phyloP scores from a whole-genome alignment of 2,113 vertebrate genomes.

The Chloebia gouldiae region DNA sequence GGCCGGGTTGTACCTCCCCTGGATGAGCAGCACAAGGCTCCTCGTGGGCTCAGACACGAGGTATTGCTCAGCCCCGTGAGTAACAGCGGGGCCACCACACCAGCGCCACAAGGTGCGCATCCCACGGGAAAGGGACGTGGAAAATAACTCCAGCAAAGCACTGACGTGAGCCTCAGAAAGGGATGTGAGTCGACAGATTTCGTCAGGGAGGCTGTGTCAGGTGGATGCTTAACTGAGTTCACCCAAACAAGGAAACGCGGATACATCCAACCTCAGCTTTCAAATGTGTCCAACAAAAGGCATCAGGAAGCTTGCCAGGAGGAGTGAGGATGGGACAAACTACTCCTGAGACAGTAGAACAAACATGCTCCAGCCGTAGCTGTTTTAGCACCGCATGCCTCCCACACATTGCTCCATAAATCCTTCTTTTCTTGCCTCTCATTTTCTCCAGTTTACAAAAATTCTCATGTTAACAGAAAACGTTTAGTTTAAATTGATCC shows the following conservation, averaged over 20 bases:
- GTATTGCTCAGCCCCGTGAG: neutral
- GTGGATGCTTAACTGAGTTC: neutral
- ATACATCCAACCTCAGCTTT: neutral
- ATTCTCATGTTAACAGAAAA: constrained; percentile 52
- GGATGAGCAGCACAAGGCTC: neutral
- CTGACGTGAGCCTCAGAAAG: neutral
- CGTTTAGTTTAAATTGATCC: constrained; percentile 47
- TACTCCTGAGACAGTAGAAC: constrained; percentile 46
- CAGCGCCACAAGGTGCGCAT: neutral
- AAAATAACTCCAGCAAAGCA: neutral
- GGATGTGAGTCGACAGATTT: neutral
- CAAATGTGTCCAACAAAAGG: constrained; percentile 1
- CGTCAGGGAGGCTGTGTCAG: neutral
- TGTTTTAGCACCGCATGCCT: constrained; percentile 21
- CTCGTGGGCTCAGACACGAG: neutral
- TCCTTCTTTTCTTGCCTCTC: constrained; percentile 27
- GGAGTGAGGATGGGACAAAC: constrained; percentile 32
- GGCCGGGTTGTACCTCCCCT: neutral
- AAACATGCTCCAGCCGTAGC: constrained; percentile 34
- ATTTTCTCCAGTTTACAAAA: constrained; percentile 55
- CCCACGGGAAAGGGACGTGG: neutral
- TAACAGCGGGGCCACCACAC: neutral
- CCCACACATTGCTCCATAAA: constrained; percentile 47
- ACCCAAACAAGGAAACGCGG: neutral
- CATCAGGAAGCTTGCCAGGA: neutral